Conservation (phyloP, 1,140 invertebrate species). For the Druon quercuslanigerum region DNA sequence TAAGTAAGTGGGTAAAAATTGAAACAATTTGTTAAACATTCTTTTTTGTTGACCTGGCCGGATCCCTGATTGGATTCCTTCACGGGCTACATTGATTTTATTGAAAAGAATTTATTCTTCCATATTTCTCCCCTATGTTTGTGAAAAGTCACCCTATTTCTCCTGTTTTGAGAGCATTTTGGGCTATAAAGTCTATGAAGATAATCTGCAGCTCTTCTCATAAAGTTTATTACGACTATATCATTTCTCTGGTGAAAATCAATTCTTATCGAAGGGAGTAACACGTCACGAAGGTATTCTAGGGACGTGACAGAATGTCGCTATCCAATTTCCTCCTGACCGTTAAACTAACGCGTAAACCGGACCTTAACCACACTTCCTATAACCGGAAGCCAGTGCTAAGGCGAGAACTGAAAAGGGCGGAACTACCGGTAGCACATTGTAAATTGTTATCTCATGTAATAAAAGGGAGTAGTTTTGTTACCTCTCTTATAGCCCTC, state of each 20-base stretch:
- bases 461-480: conserved; percentile 42
- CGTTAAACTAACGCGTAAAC: conserved; percentile 32
- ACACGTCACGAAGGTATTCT: background rate
- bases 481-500: conserved; percentile 35
- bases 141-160: too few relatives aligned
- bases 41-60: too few relatives aligned
- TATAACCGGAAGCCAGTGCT: conserved; percentile 32
- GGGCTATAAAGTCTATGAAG: too few relatives aligned
- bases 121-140: too few relatives aligned
- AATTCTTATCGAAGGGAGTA: conserved; percentile 1
- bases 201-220: too few relatives aligned
- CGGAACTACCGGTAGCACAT: conserved; percentile 39
- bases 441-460: conserved; percentile 43
- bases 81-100: too few relatives aligned
- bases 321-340: conserved; percentile 3
- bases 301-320: conserved; percentile 13
- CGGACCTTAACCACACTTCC: conserved; percentile 34
- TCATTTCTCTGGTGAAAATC: background rate
- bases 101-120: too few relatives aligned
- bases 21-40: too few relatives aligned
- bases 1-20: too few relatives aligned
- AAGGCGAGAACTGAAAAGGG: conserved; percentile 39
- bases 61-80: too few relatives aligned
- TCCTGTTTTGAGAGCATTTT: too few relatives aligned
- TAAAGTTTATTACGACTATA: too few relatives aligned